Conservation (phyloP, 37 sponge, comb jelly and placozoan genomes). For the Ephydatia muelleri region DNA sequence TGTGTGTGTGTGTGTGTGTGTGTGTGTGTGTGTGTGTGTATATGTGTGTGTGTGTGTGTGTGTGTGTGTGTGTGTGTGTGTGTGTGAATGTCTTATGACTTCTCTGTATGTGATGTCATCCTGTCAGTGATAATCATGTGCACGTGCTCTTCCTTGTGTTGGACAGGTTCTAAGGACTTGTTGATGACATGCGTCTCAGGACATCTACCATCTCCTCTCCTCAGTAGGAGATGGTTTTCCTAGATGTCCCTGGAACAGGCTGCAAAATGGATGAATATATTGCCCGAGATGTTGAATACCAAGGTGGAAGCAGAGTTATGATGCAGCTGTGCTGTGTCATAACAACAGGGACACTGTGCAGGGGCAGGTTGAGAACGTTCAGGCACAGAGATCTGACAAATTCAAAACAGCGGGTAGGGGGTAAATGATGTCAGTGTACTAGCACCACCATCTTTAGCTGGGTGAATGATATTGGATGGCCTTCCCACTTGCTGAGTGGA, state of each 20-base stretch:
- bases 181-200: constrained; percentile 1
- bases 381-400: not conserved
- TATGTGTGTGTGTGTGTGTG: not conserved
- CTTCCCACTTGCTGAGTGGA: not conserved
- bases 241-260: no score
- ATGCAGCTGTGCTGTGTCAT: no score
- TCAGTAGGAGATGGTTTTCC: no score
- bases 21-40: constrained; percentile 16
- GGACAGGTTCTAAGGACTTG: not conserved
- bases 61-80: constrained; percentile 2
- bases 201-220: no score
- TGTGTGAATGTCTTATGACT: not conserved
- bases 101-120: constrained; percentile 27
- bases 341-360: not conserved
- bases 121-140: no score
- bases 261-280: no score
- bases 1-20: constrained; percentile 46
- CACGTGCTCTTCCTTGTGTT: constrained; percentile 15
- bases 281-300: no score
- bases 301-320: no score
- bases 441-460: not conserved
- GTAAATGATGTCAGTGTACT: not conserved
- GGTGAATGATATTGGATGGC: not conserved
- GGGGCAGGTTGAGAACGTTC: not conserved
- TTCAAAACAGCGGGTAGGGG: not conserved